phyloP scores from a whole-genome alignment of 2,888 invertebrate genomes.

The Seladonia tumulorum region DNA sequence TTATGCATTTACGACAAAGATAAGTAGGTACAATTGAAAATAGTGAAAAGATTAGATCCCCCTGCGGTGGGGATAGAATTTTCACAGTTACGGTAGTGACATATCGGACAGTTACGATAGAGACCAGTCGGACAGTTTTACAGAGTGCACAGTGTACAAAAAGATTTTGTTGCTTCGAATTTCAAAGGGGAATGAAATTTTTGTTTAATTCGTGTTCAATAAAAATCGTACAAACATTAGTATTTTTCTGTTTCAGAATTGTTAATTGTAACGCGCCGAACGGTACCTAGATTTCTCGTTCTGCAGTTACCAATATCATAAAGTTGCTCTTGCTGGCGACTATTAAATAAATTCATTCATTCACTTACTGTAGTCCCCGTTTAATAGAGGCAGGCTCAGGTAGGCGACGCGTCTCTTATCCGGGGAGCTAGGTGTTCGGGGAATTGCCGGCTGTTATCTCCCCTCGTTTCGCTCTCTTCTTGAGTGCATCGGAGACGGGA shows the following conservation, averaged over 20 bases:
- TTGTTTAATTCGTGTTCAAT: background rate
- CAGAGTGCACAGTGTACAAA: too few species aligned
- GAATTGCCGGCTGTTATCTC: conserved; percentile 9
- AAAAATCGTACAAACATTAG: too few species aligned
- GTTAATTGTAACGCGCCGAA: background rate
- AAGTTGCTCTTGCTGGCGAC: background rate
- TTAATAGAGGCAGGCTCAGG: conserved; percentile 3
- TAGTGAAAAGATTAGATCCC: too few species aligned
- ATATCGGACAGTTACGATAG: too few species aligned
- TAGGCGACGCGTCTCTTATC: conserved; percentile 2
- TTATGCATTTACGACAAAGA: too few species aligned
- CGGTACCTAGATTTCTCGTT: background rate
- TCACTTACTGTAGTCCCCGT: background rate
- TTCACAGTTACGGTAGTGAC: too few species aligned
- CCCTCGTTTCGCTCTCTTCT: conserved; percentile 11
- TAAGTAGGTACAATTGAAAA: too few species aligned
- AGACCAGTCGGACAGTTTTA: too few species aligned
- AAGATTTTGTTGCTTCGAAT: too few species aligned
- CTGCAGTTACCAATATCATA: background rate
- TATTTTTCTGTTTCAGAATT: background rate
- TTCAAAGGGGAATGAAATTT: background rate
- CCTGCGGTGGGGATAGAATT: too few species aligned
- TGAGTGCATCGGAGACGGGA: background rate
- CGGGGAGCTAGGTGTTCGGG: background rate
- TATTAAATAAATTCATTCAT: conserved; percentile 10